These are phyloP conservation scores for Streptopelia turtur DNA, from an alignment of 2,797 vertebrate genomes.

Conservation along the genomic window DNA sequence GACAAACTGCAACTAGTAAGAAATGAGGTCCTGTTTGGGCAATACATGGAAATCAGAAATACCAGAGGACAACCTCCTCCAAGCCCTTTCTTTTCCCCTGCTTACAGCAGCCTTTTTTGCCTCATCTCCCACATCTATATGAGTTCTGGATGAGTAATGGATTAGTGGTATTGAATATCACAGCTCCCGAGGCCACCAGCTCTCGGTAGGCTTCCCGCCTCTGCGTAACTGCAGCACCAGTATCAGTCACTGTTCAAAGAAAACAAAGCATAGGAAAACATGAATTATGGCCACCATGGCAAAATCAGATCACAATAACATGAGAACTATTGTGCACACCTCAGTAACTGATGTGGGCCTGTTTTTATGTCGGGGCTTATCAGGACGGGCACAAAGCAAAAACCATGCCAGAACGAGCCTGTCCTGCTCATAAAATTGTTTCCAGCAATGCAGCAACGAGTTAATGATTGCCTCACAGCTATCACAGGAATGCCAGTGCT, in stretches of 20 bases:
- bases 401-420: background rate
- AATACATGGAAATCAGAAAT: background rate
- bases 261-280: background rate
- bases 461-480: background rate
- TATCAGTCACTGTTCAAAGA: background rate
- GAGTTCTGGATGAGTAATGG: background rate
- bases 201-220: background rate
- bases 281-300: background rate
- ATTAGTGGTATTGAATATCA: background rate
- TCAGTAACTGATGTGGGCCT: background rate
- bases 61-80: background rate
- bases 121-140: background rate
- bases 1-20: background rate
- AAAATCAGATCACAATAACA: background rate
- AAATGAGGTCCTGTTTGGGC: background rate
- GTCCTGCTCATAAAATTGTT: background rate
- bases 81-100: background rate
- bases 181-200: background rate
- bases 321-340: background rate
- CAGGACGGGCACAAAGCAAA: background rate
- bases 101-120: background rate
- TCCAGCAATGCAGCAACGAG: background rate
- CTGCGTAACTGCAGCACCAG: accelerated
- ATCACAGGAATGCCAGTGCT: background rate
- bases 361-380: background rate